Evolutionary conservation across 2,888 invertebrate species (phyloP).

Genomic region (Crematogaster levior): DNA sequence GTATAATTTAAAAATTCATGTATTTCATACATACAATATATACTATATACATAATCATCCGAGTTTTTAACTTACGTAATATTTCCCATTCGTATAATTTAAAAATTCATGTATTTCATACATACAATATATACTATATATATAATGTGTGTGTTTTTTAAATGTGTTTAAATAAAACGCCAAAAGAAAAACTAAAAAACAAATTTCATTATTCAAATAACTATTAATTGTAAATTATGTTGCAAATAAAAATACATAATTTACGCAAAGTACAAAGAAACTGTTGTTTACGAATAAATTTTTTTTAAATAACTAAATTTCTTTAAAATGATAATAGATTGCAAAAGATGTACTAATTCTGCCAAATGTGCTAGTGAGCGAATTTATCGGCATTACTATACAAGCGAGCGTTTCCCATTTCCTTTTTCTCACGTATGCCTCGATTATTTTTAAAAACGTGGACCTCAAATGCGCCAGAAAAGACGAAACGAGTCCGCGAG

Average conservation of each 20-base stretch:
- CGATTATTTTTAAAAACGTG: slow-evolving; percentile 51
- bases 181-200: too few species aligned
- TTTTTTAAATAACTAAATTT: background rate
- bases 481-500: slow-evolving; percentile 60
- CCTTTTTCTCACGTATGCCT: slow-evolving; percentile 21
- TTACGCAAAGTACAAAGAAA: background rate
- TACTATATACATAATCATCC: too few species aligned
- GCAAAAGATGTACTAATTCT: slow-evolving; percentile 4
- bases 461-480: slow-evolving; percentile 50
- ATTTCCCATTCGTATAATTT: background rate
- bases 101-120: background rate
- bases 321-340: background rate
- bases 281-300: background rate
- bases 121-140: too few species aligned
- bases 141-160: too few species aligned
- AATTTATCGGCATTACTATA: slow-evolving; percentile 24
- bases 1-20: background rate
- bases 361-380: slow-evolving; percentile 14
- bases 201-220: background rate
- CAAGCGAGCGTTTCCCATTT: slow-evolving; percentile 34
- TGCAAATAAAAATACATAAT: background rate
- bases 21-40: too few species aligned
- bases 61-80: slow-evolving; percentile 17
- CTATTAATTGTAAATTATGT: background rate
- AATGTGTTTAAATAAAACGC: too few species aligned